Conservation (phyloP, 1,140 invertebrate genomes). For the Papilio machaon region DNA sequence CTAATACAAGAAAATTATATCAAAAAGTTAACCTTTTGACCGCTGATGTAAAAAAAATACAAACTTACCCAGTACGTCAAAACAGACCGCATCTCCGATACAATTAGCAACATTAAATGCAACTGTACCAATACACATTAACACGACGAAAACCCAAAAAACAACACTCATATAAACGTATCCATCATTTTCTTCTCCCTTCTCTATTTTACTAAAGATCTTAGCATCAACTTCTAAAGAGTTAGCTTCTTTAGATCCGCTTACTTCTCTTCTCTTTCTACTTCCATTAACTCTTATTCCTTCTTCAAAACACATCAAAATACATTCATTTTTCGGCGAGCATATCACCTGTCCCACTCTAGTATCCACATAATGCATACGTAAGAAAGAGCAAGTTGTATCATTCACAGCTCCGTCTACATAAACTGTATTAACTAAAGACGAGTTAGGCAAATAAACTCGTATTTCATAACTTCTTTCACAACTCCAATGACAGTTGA, state of each 20-base stretch:
- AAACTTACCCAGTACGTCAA: slow-evolving; percentile 88
- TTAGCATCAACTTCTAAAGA: slow-evolving; percentile 35
- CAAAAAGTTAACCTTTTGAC: background rate
- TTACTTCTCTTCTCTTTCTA: slow-evolving; percentile 42
- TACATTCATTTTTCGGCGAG: slow-evolving; percentile 57
- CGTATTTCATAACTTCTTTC: slow-evolving; percentile 53
- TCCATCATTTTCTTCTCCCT: slow-evolving; percentile 38
- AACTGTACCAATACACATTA: slow-evolving; percentile 88
- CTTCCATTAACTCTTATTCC: slow-evolving; percentile 45
- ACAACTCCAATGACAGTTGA: slow-evolving; percentile 70
- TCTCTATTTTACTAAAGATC: slow-evolving; percentile 18
- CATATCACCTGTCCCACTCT: slow-evolving; percentile 60
- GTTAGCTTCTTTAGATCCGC: slow-evolving; percentile 34
- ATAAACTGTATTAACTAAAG: slow-evolving; percentile 63
- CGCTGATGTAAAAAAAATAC: slow-evolving; percentile 37
- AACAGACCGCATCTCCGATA: slow-evolving; percentile 91
- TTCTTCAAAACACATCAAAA: slow-evolving; percentile 67
- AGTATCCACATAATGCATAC: slow-evolving; percentile 61
- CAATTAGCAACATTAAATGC: slow-evolving; percentile 90
- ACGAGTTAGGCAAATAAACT: slow-evolving; percentile 62
- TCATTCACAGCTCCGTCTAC: slow-evolving; percentile 55
- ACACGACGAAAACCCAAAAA: slow-evolving; percentile 88
- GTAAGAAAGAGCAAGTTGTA: slow-evolving; percentile 63
- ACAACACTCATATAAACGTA: slow-evolving; percentile 81
- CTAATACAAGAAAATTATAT: too few relatives aligned